Evolutionary conservation across 2,888 invertebrate species (phyloP).

Genomic region (Baronia brevicornis): DNA sequence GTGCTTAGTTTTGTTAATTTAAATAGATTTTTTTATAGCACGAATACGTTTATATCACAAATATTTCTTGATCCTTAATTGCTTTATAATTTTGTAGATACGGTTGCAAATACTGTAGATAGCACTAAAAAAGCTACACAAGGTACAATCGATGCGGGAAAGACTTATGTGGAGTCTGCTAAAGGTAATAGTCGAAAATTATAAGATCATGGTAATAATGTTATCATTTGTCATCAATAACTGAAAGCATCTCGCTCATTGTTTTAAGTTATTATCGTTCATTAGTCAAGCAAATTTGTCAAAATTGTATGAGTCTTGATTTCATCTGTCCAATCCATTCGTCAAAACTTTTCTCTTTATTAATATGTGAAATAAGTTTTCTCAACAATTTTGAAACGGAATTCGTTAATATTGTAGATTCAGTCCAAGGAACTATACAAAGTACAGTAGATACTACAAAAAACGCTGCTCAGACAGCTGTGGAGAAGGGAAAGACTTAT

Average conservation of each 20-base stretch:
- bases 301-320: too few relatives aligned
- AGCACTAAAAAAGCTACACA: conserved; percentile 61
- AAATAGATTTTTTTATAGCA: conserved; percentile 13
- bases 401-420: conserved; percentile 2
- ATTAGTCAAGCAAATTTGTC: too few relatives aligned
- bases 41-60: conserved; percentile 7
- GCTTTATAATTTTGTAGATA: conserved; percentile 38
- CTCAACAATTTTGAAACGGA: background rate
- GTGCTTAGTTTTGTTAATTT: conserved; percentile 6
- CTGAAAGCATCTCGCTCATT: too few relatives aligned
- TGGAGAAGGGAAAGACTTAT: conserved; percentile 25
- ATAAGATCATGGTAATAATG: too few relatives aligned
- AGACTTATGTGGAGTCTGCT: conserved; percentile 44
- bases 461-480: conserved; percentile 26
- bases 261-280: too few relatives aligned
- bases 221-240: too few relatives aligned
- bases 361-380: too few relatives aligned
- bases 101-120: conserved; percentile 52
- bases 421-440: conserved; percentile 24
- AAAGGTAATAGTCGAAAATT: conserved; percentile 56
- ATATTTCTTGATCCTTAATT: conserved; percentile 17
- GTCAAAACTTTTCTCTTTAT: too few relatives aligned
- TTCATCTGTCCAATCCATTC: too few relatives aligned
- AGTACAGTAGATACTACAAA: conserved; percentile 31
- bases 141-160: conserved; percentile 48